These are phyloP conservation scores for Drosophila sp. DNA, from an alignment of 1,140 invertebrate genomes.

Conservation along the genomic window DNA sequence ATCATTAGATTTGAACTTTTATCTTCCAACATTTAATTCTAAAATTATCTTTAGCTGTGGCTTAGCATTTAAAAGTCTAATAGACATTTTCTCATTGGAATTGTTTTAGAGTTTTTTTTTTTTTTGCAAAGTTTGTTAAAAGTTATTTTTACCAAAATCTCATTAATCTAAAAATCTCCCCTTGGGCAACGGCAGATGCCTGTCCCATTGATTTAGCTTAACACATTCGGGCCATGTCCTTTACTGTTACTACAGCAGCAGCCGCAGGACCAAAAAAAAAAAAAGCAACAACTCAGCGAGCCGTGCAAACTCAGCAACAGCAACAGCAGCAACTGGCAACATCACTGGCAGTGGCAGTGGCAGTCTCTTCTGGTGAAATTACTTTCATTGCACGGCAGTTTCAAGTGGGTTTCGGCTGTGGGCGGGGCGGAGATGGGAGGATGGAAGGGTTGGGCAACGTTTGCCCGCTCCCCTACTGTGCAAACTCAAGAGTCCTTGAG, in stretches of 20 bases:
- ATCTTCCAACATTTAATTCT: background rate
- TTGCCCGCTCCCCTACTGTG: constrained; percentile 19
- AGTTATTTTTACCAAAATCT: constrained; percentile 9
- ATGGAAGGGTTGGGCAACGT: constrained; percentile 28
- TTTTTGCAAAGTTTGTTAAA: background rate
- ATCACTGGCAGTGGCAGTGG: constrained; percentile 19
- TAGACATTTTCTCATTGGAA: background rate
- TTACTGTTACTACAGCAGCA: constrained; percentile 19
- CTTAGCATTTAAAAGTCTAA: background rate
- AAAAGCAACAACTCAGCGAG: constrained; percentile 36
- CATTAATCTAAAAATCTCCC: constrained; percentile 22
- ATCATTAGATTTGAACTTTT: constrained; percentile 1
- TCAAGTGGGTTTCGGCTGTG: constrained; percentile 56
- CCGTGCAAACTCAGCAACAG: constrained; percentile 51
- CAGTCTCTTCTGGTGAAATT: constrained; percentile 72
- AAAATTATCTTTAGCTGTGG: background rate
- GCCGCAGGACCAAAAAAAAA: constrained; percentile 23
- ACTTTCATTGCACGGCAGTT: constrained; percentile 75
- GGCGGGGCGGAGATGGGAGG: background rate
- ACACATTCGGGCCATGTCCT: constrained; percentile 16
- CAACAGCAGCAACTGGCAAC: constrained; percentile 10
- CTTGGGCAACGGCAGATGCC: constrained; percentile 7
- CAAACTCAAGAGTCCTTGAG: constrained; percentile 75
- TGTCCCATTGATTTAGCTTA: constrained; percentile 23
- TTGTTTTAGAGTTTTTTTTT: background rate